Conservation (phyloP, 2,888 invertebrate genomes). For the Andrena haemorrhoa region DNA sequence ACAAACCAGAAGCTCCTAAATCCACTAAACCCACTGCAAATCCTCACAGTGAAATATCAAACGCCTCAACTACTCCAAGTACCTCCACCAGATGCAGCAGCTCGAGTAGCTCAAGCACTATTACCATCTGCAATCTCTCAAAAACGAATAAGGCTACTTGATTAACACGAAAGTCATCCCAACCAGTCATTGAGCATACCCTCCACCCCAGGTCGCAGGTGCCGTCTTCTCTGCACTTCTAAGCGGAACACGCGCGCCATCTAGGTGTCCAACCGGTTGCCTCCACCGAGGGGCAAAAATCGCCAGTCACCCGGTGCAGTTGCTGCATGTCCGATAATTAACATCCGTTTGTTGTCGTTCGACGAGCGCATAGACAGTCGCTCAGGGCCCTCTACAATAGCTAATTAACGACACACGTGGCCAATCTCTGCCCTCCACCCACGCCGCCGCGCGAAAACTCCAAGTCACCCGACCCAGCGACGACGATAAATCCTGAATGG, state of each 20-base stretch:
- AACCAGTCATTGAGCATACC: too few species aligned
- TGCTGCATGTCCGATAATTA: conserved; percentile 54
- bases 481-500: conserved; percentile 4
- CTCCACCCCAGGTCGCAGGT: too few species aligned
- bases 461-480: conserved; percentile 14
- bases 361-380: conserved; percentile 15
- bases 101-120: not conserved
- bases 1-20: not conserved
- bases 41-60: not conserved
- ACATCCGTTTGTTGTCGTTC: conserved; percentile 54
- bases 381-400: conserved; percentile 52
- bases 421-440: conserved; percentile 57
- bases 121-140: too few species aligned
- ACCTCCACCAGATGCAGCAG: not conserved
- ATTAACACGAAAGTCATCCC: too few species aligned
- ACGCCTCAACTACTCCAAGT: not conserved
- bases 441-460: conserved; percentile 45
- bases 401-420: conserved; percentile 68
- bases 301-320: conserved; percentile 20
- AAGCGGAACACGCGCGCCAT: too few species aligned
- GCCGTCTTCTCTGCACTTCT: too few species aligned
- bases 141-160: too few species aligned
- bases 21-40: not conserved
- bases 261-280: not conserved
- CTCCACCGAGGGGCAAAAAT: conserved; percentile 22